Evolutionary conservation across 2,113 vertebrate genomes (phyloP).

Genomic region (Corythornis madagascariensis): DNA sequence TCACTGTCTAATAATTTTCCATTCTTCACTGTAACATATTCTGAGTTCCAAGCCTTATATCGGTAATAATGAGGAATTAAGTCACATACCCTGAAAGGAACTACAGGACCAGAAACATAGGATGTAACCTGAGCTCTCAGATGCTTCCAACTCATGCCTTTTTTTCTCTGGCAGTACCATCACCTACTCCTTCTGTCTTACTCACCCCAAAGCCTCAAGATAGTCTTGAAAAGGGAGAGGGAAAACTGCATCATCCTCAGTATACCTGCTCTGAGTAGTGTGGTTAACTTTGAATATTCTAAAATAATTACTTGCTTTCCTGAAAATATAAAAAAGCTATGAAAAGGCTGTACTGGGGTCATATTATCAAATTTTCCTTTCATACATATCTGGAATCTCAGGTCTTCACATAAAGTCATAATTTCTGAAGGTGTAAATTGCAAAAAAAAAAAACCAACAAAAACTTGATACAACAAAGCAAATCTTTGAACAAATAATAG

Average conservation of each 20-base stretch:
- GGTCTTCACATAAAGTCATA: too few species aligned
- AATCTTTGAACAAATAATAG: too few species aligned
- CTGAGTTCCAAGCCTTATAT: not conserved
- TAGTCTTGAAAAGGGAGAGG: not conserved
- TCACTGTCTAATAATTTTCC: not conserved
- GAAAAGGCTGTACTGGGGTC: too few species aligned
- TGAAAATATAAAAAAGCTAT: too few species aligned
- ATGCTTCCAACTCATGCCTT: not conserved
- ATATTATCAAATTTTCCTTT: too few species aligned
- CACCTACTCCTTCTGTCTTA: not conserved
- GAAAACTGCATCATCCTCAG: not conserved
- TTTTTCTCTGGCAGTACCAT: not conserved
- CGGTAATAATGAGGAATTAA: not conserved
- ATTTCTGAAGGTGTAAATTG: too few species aligned
- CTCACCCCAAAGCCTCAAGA: not conserved
- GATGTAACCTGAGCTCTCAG: not conserved
- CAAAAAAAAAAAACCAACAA: too few species aligned
- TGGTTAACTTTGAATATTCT: not conserved
- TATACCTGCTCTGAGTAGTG: not conserved
- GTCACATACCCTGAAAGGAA: not conserved
- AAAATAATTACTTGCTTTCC: not conserved
- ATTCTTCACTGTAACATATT: not conserved
- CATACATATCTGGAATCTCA: too few species aligned
- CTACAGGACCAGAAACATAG: not conserved
- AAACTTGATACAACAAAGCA: not conserved